Base-by-base conservation (phyloP, 2,113 vertebrate genomes). In the Ailurus styani region DNA sequence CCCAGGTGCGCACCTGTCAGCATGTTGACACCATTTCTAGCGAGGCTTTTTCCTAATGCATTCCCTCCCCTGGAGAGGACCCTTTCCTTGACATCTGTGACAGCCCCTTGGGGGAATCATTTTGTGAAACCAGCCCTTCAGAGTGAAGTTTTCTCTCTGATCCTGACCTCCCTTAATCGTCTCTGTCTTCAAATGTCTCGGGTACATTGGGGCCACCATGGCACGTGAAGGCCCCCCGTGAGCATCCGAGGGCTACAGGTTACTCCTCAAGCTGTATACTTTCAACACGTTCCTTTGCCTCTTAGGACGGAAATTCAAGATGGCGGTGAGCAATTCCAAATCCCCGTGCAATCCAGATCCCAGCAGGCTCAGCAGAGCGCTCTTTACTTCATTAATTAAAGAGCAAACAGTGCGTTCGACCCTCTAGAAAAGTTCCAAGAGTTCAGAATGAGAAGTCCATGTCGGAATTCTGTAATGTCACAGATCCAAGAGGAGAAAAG, bases 361-460 rank as follows among this genome's bases (percentile, higher is more conserved):
- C 4, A 3, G 21, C 0, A 17, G 66, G 73, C 68, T 47, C 23
- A 0, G 64, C 34, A 23, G 5, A 20, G 13, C 23, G 11, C 20
- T 11, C 52, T 4, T 66, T 3, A 12, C 42, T 52, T 55, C 54
- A 0, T 42, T 25, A 27, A 72, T 40, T 40, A 21, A 20, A 9
- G 1, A 7, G 60, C n/a, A 4, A 50, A 2, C 1, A 29, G 42
- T 23, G 11, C 13, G 6, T 29, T 55, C 47, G 5, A 3, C 11
- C 77, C 23, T 55, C 34, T 34, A 45, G 25, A 75, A 45, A 29
- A 45, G 29, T 34, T 42, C 75, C 14, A 13, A 0, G 23, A 17
- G 2, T 4, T 23, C 37, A 15, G 13, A 54, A 5, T 3, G 34
- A 31, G 52, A 27, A 23, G 27, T 2, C 17, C 4, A 0, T 0